phyloP scores from a whole-genome alignment of 2,888 invertebrate species.

The Gryllus longicercus region DNA sequence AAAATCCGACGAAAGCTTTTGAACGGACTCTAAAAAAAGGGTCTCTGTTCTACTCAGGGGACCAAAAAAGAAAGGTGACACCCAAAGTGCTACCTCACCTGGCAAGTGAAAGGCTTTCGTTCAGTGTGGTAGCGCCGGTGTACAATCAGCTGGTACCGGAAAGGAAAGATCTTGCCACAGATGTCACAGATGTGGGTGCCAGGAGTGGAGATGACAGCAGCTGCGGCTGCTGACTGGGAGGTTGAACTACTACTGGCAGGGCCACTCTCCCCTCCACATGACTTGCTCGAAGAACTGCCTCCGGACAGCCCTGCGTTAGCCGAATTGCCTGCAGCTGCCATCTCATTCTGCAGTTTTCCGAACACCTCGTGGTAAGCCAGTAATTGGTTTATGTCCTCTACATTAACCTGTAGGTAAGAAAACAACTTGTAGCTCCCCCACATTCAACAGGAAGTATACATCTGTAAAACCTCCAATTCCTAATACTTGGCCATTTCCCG shows the following conservation, averaged over 20 bases:
- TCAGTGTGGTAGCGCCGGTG: constrained; percentile 82
- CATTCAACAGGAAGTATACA: constrained; percentile 4
- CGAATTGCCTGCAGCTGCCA: constrained; percentile 45
- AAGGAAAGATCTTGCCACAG: constrained; percentile 83
- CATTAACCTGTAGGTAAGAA: constrained; percentile 52
- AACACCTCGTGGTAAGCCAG: constrained; percentile 84
- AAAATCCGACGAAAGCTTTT: neutral
- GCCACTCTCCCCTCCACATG: constrained; percentile 24
- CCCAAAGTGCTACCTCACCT: constrained; percentile 43
- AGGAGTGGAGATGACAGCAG: constrained; percentile 35
- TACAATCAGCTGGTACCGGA: constrained; percentile 81
- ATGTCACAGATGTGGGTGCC: constrained; percentile 77
- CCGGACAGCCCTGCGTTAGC: neutral
- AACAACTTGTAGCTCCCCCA: constrained; percentile 17
- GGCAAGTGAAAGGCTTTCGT: constrained; percentile 75
- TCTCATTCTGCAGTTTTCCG: constrained; percentile 62
- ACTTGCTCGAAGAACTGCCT: constrained; percentile 23
- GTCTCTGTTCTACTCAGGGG: neutral
- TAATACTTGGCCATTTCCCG: constrained; percentile 5
- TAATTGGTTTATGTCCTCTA: constrained; percentile 79
- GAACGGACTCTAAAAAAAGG: neutral
- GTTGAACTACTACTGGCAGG: constrained; percentile 28
- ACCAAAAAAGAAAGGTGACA: neutral
- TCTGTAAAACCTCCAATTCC: neutral
- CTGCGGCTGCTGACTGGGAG: constrained; percentile 54